These are phyloP conservation scores for Sorex fumeus DNA, from an alignment of 2,113 vertebrate genomes.

Conservation along the genomic window DNA sequence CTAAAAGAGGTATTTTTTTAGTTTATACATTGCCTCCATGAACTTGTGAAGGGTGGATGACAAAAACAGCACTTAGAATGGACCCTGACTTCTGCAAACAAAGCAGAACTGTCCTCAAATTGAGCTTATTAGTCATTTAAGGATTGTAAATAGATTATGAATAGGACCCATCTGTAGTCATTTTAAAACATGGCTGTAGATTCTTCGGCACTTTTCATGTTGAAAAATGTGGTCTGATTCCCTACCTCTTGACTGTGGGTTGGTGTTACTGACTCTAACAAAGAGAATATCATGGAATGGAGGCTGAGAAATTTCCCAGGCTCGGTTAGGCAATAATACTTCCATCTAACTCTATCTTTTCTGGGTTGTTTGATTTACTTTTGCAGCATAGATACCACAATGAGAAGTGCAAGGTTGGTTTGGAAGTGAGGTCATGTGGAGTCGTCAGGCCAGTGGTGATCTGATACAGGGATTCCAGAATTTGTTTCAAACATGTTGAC, in stretches of 20 bases:
- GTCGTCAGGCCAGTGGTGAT: not conserved
- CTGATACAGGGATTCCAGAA: not conserved
- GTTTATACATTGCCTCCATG: not conserved
- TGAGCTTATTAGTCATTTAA: constrained; percentile 24
- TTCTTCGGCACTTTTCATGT: not conserved
- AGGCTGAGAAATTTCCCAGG: not conserved
- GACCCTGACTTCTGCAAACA: not conserved
- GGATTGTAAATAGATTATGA: not conserved
- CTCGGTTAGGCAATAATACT: fast-evolving
- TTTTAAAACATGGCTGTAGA: not conserved
- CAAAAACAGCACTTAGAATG: not conserved
- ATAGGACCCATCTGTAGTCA: not conserved
- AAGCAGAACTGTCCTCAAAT: constrained; percentile 12
- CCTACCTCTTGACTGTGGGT: not conserved
- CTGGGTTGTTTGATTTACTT: not conserved
- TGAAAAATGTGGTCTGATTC: not conserved
- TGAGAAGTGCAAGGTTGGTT: not conserved
- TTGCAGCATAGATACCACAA: not conserved
- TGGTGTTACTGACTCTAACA: not conserved
- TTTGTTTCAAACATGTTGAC: not conserved
- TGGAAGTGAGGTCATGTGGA: not conserved
- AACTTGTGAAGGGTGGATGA: not conserved
- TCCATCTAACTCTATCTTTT: not conserved
- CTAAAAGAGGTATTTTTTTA: not conserved
- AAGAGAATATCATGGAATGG: not conserved